These are phyloP conservation scores for Neofelis nebulosa DNA, from an alignment of 2,113 vertebrate genomes.

Conservation along the genomic window DNA sequence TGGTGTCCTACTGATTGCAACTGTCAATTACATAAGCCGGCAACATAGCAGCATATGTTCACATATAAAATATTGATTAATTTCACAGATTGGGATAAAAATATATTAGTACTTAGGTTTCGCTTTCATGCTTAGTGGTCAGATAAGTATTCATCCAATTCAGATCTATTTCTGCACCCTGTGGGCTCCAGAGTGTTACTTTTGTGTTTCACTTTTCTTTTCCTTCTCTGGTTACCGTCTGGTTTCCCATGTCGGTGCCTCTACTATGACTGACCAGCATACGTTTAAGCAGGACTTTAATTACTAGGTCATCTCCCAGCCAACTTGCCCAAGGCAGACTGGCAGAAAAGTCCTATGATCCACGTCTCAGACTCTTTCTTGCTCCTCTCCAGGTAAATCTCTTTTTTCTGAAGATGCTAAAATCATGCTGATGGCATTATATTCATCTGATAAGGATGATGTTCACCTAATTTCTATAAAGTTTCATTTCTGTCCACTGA, in stretches of 20 bases:
- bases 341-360: neutral
- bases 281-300: conserved; percentile 38
- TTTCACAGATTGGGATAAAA: conserved; percentile 56
- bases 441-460: conserved; percentile 75
- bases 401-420: conserved; percentile 54
- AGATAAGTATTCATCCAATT: conserved; percentile 12
- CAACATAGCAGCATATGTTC: neutral
- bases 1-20: conserved; percentile 23
- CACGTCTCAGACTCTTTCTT: conserved; percentile 10
- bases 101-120: conserved; percentile 53
- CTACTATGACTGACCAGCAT: conserved; percentile 47
- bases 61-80: conserved; percentile 57
- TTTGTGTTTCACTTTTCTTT: conserved; percentile 66
- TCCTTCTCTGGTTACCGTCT: conserved; percentile 55
- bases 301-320: conserved; percentile 41
- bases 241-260: conserved; percentile 28
- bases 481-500: conserved; percentile 77
- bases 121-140: conserved; percentile 64
- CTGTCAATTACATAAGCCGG: conserved; percentile 48
- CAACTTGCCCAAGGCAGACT: neutral
- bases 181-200: conserved; percentile 42
- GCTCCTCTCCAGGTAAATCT: conserved; percentile 53
- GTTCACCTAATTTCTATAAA: conserved; percentile 78
- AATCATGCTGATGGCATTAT: conserved; percentile 64
- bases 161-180: conserved; percentile 48